These are phyloP conservation scores for Calidris pugnax DNA, from an alignment of 2,113 vertebrate species.

Conservation along the genomic window DNA sequence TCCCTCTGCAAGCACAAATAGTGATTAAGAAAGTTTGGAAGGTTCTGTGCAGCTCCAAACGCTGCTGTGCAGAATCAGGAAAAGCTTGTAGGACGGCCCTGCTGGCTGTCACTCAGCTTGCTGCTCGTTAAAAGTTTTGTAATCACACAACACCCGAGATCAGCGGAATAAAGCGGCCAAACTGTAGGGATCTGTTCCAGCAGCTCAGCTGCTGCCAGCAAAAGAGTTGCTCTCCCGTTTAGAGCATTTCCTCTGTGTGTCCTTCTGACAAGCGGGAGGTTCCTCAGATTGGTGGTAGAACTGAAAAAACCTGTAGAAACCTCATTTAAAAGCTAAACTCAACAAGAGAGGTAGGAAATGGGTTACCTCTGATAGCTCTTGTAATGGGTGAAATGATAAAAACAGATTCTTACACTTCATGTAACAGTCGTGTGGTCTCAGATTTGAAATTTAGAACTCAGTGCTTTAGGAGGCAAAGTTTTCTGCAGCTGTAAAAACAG, in stretches of 20 bases:
- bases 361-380: accelerated
- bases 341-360: background rate
- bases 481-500: background rate
- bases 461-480: background rate
- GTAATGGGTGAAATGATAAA: background rate
- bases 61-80: background rate
- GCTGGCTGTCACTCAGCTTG: background rate
- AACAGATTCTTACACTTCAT: accelerated
- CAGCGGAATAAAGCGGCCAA: background rate
- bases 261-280: background rate
- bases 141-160: background rate
- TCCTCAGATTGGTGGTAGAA: background rate
- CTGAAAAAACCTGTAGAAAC: background rate
- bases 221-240: background rate
- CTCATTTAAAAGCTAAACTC: background rate
- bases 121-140: background rate
- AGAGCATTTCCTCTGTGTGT: background rate
- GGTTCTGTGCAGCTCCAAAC: background rate
- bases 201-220: background rate
- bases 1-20: too few species aligned
- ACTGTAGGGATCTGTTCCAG: background rate
- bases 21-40: background rate
- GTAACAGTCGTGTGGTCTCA: background rate
- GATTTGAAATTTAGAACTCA: background rate
- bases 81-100: background rate